Conservation (phyloP, 2,797 vertebrate species). For the Pachyuromys duprasi region DNA sequence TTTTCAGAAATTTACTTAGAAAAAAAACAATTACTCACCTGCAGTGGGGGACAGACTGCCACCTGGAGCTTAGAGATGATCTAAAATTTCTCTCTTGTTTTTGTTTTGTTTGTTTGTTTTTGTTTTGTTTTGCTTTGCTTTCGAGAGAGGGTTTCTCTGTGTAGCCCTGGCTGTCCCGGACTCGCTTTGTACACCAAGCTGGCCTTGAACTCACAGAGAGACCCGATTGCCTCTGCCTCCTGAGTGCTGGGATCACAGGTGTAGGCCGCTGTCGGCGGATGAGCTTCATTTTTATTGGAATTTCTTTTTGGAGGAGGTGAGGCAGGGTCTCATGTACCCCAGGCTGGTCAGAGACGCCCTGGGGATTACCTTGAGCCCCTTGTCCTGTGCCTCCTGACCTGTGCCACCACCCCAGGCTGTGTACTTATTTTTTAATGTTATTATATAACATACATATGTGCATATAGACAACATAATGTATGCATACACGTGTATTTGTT, state of each 20-base stretch:
- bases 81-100: not conserved
- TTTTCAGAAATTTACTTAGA: not conserved
- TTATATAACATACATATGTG: not conserved
- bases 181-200: not conserved
- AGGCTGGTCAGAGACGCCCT: not conserved
- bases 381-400: not conserved
- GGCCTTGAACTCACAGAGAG: not conserved
- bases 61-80: not conserved
- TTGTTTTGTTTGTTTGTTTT: no score
- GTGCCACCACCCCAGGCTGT: not conserved
- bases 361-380: not conserved
- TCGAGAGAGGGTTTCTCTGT: no score
- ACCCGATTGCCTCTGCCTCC: no score
- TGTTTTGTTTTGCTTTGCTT: no score
- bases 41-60: not conserved
- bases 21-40: not conserved
- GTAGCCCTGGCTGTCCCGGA: no score
- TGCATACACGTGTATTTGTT: no score
- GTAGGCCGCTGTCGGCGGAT: no score
- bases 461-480: not conserved
- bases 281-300: no score
- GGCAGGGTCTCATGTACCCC: not conserved
- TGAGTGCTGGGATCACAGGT: no score
- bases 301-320: accelerated
- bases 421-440: not conserved